Evolutionary conservation across 2,113 vertebrate genomes (phyloP), one percentile per base, ranked within the genome.

Genomic region (Anas platyrhynchos): DNA sequence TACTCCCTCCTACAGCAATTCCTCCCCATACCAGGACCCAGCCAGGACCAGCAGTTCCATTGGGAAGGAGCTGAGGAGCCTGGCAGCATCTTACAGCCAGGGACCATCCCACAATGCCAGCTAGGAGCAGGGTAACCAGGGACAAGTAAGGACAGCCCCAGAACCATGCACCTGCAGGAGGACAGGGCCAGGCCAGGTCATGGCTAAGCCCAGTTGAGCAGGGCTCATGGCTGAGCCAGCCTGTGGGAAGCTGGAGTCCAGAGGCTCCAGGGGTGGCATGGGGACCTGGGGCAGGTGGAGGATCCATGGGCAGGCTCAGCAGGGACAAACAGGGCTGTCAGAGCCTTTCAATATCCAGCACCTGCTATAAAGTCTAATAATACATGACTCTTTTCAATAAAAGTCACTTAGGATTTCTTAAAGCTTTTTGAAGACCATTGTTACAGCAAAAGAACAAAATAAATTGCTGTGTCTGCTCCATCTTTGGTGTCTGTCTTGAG

Each of bases 1-100:
- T 54, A 14, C 14, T 54, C 12, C 36, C 17, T 61, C 1, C 16
- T 75, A 29, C 27, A 41, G 7, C 38, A 61, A 2, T 61, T 48
- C 58, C 48, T 66, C 13, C 59, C 11, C 16, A 22, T 22, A 31
- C 13, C 16, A 61, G 16, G 17, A 11, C 18, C 15, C 18, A 55
- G 26, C 0, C 0, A 52, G 21, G 8, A 6, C 31, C 58, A 31
- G 41, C 3, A 0, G 7, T 62, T 82, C 65, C 23, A 20, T 23
- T 31, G 18, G 31, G 27, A 72, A 44, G 52, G 11, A 91, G 9
- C 11, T 44, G 23, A 58, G 32, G 16, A 12, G 55, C 14, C 21
- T 48, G 27, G 5, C 13, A 59, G 18, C 5, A 8, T 4, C 34
- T 79, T 44, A 15, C n/a, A 75, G 55, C 16, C 41, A 41, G 41